phyloP scores from a whole-genome alignment of 1,140 invertebrate species.

The Plutomurus gul region DNA sequence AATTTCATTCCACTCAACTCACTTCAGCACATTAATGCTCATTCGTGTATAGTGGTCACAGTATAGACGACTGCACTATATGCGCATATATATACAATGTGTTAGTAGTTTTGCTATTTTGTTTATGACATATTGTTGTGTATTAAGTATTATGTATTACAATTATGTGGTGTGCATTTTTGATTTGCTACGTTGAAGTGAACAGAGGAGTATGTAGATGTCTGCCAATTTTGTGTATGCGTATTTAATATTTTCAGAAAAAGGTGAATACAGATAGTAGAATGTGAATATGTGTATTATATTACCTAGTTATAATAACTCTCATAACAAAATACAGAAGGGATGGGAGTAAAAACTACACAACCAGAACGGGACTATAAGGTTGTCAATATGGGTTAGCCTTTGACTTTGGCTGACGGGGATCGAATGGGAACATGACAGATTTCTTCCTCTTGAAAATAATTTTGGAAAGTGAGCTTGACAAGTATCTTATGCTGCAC shows the following conservation, averaged over 20 bases:
- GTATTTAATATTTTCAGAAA: no score
- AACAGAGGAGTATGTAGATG: no score
- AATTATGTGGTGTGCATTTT: slow-evolving; percentile 6
- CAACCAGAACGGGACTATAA: neutral
- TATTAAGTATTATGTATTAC: neutral
- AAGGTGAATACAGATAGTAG: no score
- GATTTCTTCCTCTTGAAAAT: neutral
- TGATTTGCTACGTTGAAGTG: no score
- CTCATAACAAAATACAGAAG: no score
- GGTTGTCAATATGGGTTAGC: slow-evolving; percentile 2
- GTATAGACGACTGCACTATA: neutral
- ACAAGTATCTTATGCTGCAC: no score
- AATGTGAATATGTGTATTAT: no score
- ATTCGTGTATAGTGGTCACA: neutral
- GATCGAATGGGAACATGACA: neutral
- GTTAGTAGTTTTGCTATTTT: neutral
- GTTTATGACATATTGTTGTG: neutral
- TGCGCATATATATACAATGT: neutral
- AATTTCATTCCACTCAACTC: neutral
- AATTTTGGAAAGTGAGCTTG: slow-evolving; percentile 17
- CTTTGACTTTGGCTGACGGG: neutral
- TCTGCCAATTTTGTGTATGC: no score
- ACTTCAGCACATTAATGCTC: slow-evolving; percentile 12
- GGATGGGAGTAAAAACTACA: slow-evolving; percentile 8
- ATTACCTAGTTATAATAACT: no score